Conservation (phyloP, 2,113 vertebrate species). For the Pollachius pollachius region DNA sequence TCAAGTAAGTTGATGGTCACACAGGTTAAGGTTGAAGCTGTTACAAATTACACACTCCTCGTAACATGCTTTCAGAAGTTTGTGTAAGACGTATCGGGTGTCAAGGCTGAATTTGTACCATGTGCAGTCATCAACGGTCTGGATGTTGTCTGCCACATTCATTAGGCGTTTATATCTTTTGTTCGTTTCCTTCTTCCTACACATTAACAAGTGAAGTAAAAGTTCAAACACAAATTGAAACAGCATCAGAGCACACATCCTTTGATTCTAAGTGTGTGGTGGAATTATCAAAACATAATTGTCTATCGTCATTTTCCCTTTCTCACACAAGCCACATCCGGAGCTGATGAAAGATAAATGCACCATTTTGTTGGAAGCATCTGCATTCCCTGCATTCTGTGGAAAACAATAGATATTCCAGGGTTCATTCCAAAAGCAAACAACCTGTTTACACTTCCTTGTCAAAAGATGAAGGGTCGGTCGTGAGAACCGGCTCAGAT, state of each 20-base stretch:
- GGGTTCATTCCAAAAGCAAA: conserved; percentile 31
- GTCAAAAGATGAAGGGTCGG: conserved; percentile 45
- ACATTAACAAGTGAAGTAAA: background rate
- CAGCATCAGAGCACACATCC: no score
- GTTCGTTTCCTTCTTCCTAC: background rate
- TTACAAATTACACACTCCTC: conserved; percentile 24
- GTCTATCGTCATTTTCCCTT: conserved; percentile 8
- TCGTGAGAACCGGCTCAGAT: conserved; percentile 43
- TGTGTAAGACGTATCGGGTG: conserved; percentile 1
- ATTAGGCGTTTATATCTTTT: background rate
- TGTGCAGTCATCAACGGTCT: conserved; percentile 8
- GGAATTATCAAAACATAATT: background rate
- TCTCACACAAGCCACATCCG: no score
- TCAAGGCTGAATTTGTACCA: conserved; percentile 12
- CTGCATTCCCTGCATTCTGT: conserved; percentile 56
- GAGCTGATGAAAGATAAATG: no score
- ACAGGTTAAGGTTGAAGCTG: conserved; percentile 16
- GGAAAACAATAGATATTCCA: conserved; percentile 61
- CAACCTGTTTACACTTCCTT: conserved; percentile 51
- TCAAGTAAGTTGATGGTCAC: conserved; percentile 21
- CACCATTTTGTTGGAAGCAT: conserved; percentile 34
- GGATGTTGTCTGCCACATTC: background rate
- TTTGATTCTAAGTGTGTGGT: no score
- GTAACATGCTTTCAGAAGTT: background rate
- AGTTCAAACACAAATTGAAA: no score